Evolutionary conservation across 2,797 vertebrate genomes (phyloP).

Genomic region (Typhlichthys eigenmanni): DNA sequence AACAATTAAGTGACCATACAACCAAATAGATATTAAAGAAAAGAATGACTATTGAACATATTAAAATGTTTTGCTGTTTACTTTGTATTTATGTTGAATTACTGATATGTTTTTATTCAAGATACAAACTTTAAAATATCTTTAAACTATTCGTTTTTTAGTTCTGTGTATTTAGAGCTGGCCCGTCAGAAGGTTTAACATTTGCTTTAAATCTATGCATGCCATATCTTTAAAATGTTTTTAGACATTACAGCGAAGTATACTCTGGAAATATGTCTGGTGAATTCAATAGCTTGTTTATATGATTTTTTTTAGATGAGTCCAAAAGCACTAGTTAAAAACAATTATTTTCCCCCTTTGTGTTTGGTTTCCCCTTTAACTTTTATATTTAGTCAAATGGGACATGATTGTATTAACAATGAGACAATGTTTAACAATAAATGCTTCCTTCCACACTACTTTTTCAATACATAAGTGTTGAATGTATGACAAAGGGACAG

Average conservation of each 20-base stretch:
- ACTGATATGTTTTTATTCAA: too few relatives aligned
- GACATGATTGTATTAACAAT: constrained; percentile 36
- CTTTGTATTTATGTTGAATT: too few relatives aligned
- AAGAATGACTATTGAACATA: constrained; percentile 5
- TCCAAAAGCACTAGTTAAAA: constrained; percentile 36
- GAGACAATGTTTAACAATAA: constrained; percentile 37
- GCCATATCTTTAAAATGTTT: constrained; percentile 44
- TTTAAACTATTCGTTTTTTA: constrained; percentile 39
- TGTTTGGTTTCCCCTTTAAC: constrained; percentile 20
- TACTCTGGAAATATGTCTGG: not conserved
- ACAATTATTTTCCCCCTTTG: constrained; percentile 22
- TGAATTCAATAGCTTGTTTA: constrained; percentile 15
- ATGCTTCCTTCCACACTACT: constrained; percentile 66
- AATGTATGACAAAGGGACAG: constrained; percentile 58
- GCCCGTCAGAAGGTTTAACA: constrained; percentile 37
- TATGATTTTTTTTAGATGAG: constrained; percentile 19
- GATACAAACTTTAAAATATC: constrained; percentile 18
- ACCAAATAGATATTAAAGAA: constrained; percentile 25
- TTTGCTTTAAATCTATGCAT: constrained; percentile 79
- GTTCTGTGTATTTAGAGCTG: constrained; percentile 11
- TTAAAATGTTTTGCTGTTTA: too few relatives aligned
- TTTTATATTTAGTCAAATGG: constrained; percentile 13
- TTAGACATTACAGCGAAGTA: not conserved
- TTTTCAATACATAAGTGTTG: constrained; percentile 61
- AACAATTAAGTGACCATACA: constrained; percentile 11